Evolutionary conservation across 2,888 invertebrate genomes (phyloP).

Genomic region (Julus scandinavius): DNA sequence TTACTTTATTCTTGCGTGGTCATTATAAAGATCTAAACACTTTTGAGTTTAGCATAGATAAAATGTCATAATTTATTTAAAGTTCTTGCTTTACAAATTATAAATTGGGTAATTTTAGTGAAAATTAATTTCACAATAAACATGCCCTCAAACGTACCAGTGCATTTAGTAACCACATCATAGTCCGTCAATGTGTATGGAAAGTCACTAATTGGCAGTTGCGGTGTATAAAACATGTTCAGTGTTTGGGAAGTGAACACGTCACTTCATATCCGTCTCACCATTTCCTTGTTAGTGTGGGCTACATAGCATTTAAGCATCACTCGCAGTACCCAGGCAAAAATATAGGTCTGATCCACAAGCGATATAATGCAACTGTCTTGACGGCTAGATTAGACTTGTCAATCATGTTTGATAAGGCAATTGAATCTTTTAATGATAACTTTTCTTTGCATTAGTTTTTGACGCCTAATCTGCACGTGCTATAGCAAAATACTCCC

Average conservation of each 20-base stretch:
- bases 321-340: not conserved
- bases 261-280: conserved; percentile 19
- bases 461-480: not conserved
- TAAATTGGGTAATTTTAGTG: too few relatives aligned
- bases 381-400: conserved; percentile 36
- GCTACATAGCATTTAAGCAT: conserved; percentile 8
- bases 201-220: not conserved
- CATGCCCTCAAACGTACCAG: not conserved
- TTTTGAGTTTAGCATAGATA: too few relatives aligned
- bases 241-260: conserved; percentile 41
- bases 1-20: too few relatives aligned
- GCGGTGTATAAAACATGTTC: not conserved
- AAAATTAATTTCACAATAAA: too few relatives aligned
- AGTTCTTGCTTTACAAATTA: too few relatives aligned
- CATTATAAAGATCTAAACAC: too few relatives aligned
- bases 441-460: not conserved
- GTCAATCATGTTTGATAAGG: conserved; percentile 4
- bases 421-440: not conserved
- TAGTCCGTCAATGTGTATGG: not conserved
- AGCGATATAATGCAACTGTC: not conserved
- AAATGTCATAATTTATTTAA: too few relatives aligned
- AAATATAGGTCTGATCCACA: not conserved
- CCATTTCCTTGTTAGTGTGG: conserved; percentile 18
- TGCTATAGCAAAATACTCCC: not conserved
- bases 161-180: not conserved